These are phyloP conservation scores for Henricia sp. DNA, from an alignment of 53 echinoderm and acorn worm species.

Conservation along the genomic window DNA sequence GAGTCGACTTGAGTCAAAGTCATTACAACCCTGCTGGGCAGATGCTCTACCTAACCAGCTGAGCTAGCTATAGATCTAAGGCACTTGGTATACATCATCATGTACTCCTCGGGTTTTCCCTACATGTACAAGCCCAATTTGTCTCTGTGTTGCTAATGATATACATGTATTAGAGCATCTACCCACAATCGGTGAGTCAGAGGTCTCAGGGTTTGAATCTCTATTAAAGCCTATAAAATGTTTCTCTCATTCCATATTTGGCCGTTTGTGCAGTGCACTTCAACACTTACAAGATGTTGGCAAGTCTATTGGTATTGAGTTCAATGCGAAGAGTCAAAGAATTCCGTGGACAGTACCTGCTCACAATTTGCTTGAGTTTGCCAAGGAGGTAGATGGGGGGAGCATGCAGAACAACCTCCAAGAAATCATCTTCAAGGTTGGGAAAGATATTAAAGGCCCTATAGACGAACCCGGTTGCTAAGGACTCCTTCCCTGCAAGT, in stretches of 20 bases:
- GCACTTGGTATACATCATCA: no score
- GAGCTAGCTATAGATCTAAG: no score
- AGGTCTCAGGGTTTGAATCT: background rate
- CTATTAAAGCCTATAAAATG: background rate
- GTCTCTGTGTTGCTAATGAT: background rate
- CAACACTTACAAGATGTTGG: conserved; percentile 44
- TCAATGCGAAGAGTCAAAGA: conserved; percentile 28
- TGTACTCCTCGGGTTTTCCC: no score
- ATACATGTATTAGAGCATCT: no score
- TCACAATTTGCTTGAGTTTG: conserved; percentile 70
- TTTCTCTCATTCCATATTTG: background rate
- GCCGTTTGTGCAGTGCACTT: background rate
- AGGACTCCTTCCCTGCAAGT: no score
- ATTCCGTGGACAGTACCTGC: conserved; percentile 61
- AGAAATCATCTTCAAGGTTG: conserved; percentile 61
- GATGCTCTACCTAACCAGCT: no score
- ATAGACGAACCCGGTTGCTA: no score
- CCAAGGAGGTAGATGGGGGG: conserved; percentile 49
- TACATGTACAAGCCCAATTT: background rate
- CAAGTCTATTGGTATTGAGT: conserved; percentile 55
- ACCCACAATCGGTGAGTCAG: background rate
- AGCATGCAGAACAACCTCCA: conserved; percentile 53
- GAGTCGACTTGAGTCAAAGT: no score
- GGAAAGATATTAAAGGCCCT: no score
- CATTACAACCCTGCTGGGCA: no score